Conservation (phyloP, 2,888 invertebrate genomes). For the Anagyrus pseudococci region DNA sequence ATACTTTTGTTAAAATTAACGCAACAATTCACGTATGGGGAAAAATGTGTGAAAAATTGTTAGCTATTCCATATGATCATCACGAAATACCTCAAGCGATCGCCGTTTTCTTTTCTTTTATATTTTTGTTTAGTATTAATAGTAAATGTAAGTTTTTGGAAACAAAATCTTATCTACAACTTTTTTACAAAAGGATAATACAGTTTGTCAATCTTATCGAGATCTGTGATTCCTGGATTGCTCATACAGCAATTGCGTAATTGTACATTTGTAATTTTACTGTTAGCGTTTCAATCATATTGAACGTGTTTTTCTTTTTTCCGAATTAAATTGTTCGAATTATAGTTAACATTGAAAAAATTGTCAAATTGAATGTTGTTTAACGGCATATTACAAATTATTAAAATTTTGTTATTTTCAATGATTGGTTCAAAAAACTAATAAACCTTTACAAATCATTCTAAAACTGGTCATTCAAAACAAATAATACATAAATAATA, state of each 20-base stretch:
- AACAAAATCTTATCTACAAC: constrained; percentile 22
- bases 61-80: too few relatives aligned
- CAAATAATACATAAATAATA: too few relatives aligned
- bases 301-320: constrained; percentile 6
- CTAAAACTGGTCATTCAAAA: too few relatives aligned
- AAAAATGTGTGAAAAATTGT: too few relatives aligned
- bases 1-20: too few relatives aligned
- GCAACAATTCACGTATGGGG: too few relatives aligned
- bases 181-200: constrained; percentile 26
- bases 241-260: constrained; percentile 28
- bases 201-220: constrained; percentile 32
- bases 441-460: background rate
- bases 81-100: too few relatives aligned
- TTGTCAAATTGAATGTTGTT: background rate
- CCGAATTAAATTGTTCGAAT: background rate
- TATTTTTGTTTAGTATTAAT: constrained; percentile 12
- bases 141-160: constrained; percentile 24
- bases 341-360: constrained; percentile 2
- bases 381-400: background rate
- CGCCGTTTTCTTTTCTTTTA: too few relatives aligned
- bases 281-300: constrained; percentile 29
- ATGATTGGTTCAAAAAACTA: background rate
- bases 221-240: constrained; percentile 37
- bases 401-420: background rate
- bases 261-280: constrained; percentile 34